Percentiles rank a stretch among this genome's conserved stretches.
phyloP scores from a whole-genome alignment of 2,797 vertebrate genomes.

The Monodelphis domestica region DNA sequence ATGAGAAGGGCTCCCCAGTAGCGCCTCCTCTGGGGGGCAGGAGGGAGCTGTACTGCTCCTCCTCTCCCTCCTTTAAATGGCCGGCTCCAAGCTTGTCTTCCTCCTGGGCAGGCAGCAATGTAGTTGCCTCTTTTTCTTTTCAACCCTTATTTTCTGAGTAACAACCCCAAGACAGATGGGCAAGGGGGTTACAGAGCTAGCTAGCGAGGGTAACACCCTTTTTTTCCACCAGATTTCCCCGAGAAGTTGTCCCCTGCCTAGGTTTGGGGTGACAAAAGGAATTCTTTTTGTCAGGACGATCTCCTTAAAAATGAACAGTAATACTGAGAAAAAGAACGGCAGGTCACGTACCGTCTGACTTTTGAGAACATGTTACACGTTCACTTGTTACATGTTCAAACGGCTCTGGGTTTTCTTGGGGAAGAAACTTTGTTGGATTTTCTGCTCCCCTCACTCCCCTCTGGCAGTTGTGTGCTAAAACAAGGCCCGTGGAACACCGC shows the following conservation, averaged over 20 bases:
- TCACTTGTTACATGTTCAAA: constrained; percentile 38
- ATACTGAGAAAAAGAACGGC: neutral
- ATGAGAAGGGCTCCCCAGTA: too few relatives aligned
- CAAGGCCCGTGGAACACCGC: neutral
- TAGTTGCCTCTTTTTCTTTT: too few relatives aligned
- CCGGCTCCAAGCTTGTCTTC: neutral
- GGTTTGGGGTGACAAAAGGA: neutral
- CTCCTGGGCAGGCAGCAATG: neutral
- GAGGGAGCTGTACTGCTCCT: neutral
- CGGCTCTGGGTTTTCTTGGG: neutral
- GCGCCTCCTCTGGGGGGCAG: too few relatives aligned
- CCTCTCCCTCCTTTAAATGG: neutral
- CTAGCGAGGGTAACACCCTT: too few relatives aligned
- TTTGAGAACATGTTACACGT: neutral
- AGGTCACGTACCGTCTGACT: neutral
- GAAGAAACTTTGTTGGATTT: constrained; percentile 25
- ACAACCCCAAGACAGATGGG: too few relatives aligned
- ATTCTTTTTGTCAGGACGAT: neutral
- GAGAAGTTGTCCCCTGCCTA: neutral
- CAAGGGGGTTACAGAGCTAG: too few relatives aligned
- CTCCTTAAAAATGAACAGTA: neutral
- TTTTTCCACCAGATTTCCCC: neutral
- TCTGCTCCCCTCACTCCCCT: constrained; percentile 6
- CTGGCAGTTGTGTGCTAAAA: neutral
- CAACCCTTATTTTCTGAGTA: too few relatives aligned